Evolutionary conservation across 2,113 vertebrate genomes (phyloP).

Genomic region (Tautogolabrus adspersus): DNA sequence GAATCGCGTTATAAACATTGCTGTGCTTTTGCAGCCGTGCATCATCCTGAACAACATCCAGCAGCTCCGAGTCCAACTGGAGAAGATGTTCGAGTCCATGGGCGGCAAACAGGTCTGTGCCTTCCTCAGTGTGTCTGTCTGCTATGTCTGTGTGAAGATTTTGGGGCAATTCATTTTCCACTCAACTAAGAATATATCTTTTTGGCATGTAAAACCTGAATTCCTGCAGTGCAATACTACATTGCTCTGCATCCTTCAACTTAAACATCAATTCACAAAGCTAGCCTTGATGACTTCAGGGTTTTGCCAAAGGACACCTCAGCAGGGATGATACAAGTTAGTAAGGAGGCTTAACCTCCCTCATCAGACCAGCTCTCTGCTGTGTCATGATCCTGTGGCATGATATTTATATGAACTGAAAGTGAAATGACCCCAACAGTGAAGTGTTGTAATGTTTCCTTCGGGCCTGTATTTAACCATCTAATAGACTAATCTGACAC

Average conservation of each 20-base stretch:
- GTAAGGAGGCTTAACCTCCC: constrained; percentile 7
- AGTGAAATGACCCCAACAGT: constrained; percentile 55
- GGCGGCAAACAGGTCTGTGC: constrained; percentile 94
- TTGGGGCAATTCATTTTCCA: constrained; percentile 45
- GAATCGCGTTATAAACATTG: not conserved
- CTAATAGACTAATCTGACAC: constrained; percentile 39
- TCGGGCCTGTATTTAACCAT: constrained; percentile 15
- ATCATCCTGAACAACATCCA: constrained; percentile 99
- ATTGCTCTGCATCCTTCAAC: not conserved
- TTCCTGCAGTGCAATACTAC: not conserved
- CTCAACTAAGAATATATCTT: not conserved
- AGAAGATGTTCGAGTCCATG: constrained; percentile 99
- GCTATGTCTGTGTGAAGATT: not conserved
- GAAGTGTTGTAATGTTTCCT: constrained; percentile 26
- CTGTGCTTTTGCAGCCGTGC: constrained; percentile 86
- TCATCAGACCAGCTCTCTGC: constrained; percentile 6
- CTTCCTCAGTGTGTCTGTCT: not conserved
- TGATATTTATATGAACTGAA: constrained; percentile 56
- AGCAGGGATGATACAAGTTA: constrained; percentile 9
- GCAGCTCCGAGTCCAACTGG: constrained; percentile 94
- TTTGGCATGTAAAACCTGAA: not conserved
- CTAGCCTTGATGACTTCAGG: not conserved
- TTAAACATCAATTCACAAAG: constrained; percentile 2
- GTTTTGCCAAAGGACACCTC: constrained; percentile 31
- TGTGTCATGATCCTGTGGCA: constrained; percentile 40